Conservation (phyloP, 1,140 invertebrate species). For the Trinorchestia longiramus region DNA sequence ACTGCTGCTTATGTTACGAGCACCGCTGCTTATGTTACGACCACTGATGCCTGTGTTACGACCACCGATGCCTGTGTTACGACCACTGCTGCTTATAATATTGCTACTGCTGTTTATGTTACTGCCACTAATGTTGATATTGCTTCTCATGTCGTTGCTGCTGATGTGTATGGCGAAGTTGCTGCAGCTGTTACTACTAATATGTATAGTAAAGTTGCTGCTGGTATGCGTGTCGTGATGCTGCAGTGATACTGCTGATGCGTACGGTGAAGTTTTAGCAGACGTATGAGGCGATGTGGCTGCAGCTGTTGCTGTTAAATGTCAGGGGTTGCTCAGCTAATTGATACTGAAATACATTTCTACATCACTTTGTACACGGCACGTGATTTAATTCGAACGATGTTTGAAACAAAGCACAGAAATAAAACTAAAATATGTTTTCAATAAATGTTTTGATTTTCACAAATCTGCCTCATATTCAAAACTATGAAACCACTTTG, state of each 20-base stretch:
- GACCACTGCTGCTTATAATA: too few relatives aligned
- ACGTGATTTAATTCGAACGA: neutral
- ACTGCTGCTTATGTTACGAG: neutral
- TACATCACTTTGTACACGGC: neutral
- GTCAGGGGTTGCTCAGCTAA: neutral
- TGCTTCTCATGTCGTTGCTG: neutral
- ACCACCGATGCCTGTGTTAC: too few relatives aligned
- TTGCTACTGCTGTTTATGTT: neutral
- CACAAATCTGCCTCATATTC: too few relatives aligned
- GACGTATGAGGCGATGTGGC: neutral
- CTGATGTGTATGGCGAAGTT: neutral
- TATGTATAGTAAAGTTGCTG: neutral
- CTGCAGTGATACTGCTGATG: neutral
- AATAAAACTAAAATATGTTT: too few relatives aligned
- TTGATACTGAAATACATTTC: neutral
- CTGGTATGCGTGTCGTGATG: too few relatives aligned
- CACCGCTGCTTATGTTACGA: too few relatives aligned
- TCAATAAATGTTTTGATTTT: too few relatives aligned
- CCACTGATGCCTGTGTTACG: too few relatives aligned
- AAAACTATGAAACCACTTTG: too few relatives aligned
- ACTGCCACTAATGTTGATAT: neutral
- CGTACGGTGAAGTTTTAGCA: neutral
- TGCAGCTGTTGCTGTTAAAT: neutral
- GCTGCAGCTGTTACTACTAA: neutral
- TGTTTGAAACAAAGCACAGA: neutral